These are phyloP conservation scores for Notiomystis cincta DNA, from an alignment of 2,113 vertebrate genomes.

Conservation along the genomic window DNA sequence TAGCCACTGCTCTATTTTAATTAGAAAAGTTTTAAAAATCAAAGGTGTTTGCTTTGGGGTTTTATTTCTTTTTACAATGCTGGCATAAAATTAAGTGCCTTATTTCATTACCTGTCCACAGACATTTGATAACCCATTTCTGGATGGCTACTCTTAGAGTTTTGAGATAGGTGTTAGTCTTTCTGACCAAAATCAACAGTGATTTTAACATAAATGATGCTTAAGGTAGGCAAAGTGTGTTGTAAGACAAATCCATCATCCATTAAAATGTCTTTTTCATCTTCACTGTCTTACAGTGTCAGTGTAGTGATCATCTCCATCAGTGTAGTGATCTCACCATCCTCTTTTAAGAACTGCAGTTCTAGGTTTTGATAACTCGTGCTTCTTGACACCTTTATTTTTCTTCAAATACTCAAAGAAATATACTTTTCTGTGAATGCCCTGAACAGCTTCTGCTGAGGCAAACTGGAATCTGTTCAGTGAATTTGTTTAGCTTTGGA, in stretches of 20 bases:
- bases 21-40: not conserved
- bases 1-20: not conserved
- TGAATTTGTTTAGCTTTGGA: not conserved
- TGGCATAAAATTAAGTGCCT: not conserved
- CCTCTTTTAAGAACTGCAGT: not conserved
- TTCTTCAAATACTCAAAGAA: not conserved
- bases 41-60: not conserved
- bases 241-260: not conserved
- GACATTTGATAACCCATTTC: not conserved
- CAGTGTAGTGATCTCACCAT: not conserved
- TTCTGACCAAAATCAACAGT: not conserved
- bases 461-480: not conserved
- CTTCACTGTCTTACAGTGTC: not conserved
- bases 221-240: not conserved
- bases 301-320: not conserved
- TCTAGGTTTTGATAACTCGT: not conserved
- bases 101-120: not conserved
- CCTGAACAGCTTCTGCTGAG: not conserved
- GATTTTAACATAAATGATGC: not conserved
- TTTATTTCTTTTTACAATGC: not conserved
- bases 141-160: not conserved
- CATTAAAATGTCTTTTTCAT: not conserved
- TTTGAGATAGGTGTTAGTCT: not conserved
- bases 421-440: not conserved
- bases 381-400: not conserved